phyloP scores from a whole-genome alignment of 2,888 invertebrate genomes.

The Sepiola atlantica region DNA sequence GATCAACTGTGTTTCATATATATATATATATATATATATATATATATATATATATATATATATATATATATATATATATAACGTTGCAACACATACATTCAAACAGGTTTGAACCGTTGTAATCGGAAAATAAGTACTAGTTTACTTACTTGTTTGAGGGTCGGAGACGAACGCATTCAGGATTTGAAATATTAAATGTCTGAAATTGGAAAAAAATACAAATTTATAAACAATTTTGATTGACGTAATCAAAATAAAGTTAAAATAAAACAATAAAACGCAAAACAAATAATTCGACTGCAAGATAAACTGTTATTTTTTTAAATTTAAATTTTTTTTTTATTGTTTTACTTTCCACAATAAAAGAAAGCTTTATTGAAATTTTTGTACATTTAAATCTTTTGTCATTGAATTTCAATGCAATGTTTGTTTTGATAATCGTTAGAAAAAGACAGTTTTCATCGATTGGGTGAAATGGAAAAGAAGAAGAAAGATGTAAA shows the following conservation, averaged over 20 bases:
- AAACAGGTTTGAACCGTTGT: neutral
- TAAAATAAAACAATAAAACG: neutral
- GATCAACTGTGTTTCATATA: neutral
- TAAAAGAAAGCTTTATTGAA: neutral
- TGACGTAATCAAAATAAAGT: neutral
- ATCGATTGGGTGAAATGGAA: neutral
- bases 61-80: neutral
- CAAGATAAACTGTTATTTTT: neutral
- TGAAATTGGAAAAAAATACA: slow-evolving; percentile 55
- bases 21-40: neutral
- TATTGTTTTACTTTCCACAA: neutral
- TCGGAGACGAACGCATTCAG: slow-evolving; percentile 70
- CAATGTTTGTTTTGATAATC: slow-evolving; percentile 21
- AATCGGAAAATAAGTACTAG: neutral
- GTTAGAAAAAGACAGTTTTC: neutral
- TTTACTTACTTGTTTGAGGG: slow-evolving; percentile 63
- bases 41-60: neutral
- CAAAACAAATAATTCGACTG: neutral
- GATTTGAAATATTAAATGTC: slow-evolving; percentile 74
- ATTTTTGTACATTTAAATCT: neutral
- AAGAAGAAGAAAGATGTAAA: neutral
- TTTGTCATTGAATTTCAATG: neutral
- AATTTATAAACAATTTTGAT: neutral
- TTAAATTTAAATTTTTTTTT: neutral
- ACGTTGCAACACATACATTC: neutral